Evolutionary conservation across 2,888 invertebrate species (phyloP), one percentile per base, ranked within the genome.

Genomic region (Pseudococcus longispinus): DNA sequence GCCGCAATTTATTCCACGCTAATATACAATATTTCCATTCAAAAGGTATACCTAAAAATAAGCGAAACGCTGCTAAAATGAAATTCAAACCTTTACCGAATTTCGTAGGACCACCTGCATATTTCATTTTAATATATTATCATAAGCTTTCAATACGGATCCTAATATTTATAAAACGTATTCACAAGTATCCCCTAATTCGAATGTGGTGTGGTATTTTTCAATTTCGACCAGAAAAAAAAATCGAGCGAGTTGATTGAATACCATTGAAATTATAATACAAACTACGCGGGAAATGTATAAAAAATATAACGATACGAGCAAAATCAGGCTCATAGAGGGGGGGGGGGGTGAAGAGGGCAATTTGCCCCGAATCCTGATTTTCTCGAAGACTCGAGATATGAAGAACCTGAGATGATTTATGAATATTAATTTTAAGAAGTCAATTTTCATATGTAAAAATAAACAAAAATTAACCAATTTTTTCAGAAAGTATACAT

Each of bases 41-140:
- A 70, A 70, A 70, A 70, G 70, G 32, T 65, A 26, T 70, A 60
- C 23, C n/a, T 70, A 70, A 70, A 70, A 70, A 70, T 29, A 20
- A 70, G 65, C 65, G 20, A 65, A 26, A 65, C 18, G 11, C 65
- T 26, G 65, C 26, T 65, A 65, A 65, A 60, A 37, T 6, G 37
- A 37, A 65, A 65, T 26, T n/a, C 70, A 29, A 15, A 29, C 2
- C n/a, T 55, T 55, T 0, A 3, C 55, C 55, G 11, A 3, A 9
- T 23, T 20, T 11, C 60, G 60, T n/a, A n/a, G 23, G 60, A 60
- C 60, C 23, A 60, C 60, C 60, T 60, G 60, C 60, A 60, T 60
- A 60, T 60, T 60, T 60, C 60, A 60, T 60, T 60, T 60, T 15
- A 60, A 60, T 60, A 60, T 23, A 60, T 60, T 60, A 60, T 60